These are phyloP conservation scores for Rhinoderma darwinii DNA, from an alignment of 2,113 vertebrate genomes.

Conservation along the genomic window DNA sequence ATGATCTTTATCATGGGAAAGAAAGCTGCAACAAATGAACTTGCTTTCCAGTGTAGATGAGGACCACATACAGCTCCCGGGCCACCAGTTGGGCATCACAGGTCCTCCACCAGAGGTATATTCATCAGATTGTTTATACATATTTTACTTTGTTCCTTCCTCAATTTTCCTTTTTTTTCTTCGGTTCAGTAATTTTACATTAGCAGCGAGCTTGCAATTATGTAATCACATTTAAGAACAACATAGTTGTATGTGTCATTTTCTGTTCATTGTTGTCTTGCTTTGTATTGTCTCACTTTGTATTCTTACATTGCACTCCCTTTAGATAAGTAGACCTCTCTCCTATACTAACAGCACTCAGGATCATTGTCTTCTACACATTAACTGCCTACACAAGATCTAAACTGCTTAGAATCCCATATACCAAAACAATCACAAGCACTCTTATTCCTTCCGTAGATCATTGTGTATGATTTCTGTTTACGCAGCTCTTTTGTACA, in stretches of 20 bases:
- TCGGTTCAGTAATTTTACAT: background rate
- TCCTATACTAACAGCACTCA: background rate
- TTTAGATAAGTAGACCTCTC: background rate
- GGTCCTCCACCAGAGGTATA: too few species aligned
- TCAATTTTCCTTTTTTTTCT: background rate
- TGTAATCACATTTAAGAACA: background rate
- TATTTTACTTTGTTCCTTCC: background rate
- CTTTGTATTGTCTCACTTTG: conserved; percentile 1
- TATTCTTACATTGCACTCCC: background rate
- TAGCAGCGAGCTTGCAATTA: background rate
- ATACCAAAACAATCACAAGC: background rate
- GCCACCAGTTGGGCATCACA: background rate
- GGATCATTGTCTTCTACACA: conserved; percentile 30
- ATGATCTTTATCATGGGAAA: too few species aligned
- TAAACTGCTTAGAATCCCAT: background rate
- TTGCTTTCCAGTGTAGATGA: too few species aligned
- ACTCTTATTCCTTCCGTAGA: conserved; percentile 12
- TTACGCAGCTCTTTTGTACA: conserved; percentile 35
- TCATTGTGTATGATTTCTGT: conserved; percentile 42
- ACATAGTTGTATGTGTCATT: background rate
- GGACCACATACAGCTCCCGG: too few species aligned
- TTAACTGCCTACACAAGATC: conserved; percentile 35
- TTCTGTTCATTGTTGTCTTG: conserved; percentile 6
- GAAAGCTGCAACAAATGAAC: too few species aligned
- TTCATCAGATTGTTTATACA: too few species aligned